A percentile compares a stretch with the other conserved stretches of the same genome.
Evolutionary conservation across 2,888 invertebrate species (phyloP).

Genomic region (Drosophila infuscata): DNA sequence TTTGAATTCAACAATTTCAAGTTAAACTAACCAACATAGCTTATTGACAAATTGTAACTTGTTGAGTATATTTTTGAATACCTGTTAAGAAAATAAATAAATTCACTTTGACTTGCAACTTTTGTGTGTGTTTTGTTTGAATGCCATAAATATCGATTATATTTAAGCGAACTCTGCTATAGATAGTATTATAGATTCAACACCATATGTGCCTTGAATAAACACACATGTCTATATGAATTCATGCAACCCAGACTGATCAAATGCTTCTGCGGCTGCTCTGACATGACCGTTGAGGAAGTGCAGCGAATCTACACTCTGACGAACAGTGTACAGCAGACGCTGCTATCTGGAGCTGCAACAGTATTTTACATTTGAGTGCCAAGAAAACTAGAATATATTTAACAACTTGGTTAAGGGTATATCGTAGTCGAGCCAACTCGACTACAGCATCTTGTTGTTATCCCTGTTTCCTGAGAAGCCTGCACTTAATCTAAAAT

Average conservation of each 20-base stretch:
- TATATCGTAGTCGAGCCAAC: no score
- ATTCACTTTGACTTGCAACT: background rate
- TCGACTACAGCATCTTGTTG: no score
- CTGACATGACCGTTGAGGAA: slow-evolving; percentile 82
- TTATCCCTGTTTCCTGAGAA: no score
- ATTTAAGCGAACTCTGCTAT: background rate
- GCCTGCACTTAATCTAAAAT: no score
- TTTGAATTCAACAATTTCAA: background rate
- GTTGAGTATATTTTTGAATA: background rate
- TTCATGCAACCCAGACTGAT: slow-evolving; percentile 40
- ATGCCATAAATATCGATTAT: background rate
- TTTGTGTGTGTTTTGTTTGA: background rate
- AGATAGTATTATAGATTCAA: slow-evolving; percentile 1
- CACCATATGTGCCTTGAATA: background rate
- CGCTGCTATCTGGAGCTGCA: no score
- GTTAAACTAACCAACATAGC: background rate
- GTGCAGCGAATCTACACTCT: slow-evolving; percentile 82
- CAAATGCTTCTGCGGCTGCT: slow-evolving; percentile 84
- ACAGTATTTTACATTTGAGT: no score
- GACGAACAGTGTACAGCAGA: slow-evolving; percentile 74
- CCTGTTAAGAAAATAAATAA: no score
- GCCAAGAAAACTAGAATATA: no score
- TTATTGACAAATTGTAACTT: background rate
- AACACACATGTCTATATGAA: background rate
- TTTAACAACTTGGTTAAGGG: no score